Evolutionary conservation across 2,113 vertebrate species (phyloP).

Genomic region (Corythornis madagascariensis): DNA sequence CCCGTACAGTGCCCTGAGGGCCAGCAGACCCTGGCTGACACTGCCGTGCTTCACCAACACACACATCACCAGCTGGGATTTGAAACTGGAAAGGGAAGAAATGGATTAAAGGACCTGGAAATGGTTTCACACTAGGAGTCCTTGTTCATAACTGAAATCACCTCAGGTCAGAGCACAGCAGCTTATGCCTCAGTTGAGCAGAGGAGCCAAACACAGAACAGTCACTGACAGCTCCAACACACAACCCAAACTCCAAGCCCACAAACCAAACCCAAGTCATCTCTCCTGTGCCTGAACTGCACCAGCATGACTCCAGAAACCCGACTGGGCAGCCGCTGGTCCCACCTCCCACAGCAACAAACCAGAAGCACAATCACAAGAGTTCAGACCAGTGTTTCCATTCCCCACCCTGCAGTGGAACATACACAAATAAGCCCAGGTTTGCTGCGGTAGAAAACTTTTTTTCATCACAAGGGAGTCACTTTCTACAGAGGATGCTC

Average conservation of each 20-base stretch:
- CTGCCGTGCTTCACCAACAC: rapidly evolving
- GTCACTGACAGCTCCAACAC: background rate
- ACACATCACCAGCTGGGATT: background rate
- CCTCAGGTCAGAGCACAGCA: background rate
- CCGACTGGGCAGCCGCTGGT: background rate
- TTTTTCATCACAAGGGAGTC: background rate
- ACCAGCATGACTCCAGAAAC: background rate
- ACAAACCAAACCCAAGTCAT: background rate
- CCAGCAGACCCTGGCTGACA: rapidly evolving
- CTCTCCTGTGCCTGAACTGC: background rate
- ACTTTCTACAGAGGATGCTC: rapidly evolving
- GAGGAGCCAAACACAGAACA: background rate
- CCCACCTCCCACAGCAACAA: background rate
- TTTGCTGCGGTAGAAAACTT: background rate
- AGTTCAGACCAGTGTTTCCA: background rate
- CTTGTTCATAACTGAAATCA: background rate
- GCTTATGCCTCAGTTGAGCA: background rate
- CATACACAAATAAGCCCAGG: background rate
- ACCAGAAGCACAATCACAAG: background rate
- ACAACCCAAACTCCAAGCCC: background rate
- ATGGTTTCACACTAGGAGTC: background rate
- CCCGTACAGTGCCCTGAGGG: rapidly evolving
- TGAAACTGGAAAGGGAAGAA: background rate
- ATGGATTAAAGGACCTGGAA: background rate
- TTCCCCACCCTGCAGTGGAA: background rate